These are phyloP conservation scores for Reinhardtius hippoglossoides DNA, from an alignment of 2,113 vertebrate genomes.

Conservation along the genomic window DNA sequence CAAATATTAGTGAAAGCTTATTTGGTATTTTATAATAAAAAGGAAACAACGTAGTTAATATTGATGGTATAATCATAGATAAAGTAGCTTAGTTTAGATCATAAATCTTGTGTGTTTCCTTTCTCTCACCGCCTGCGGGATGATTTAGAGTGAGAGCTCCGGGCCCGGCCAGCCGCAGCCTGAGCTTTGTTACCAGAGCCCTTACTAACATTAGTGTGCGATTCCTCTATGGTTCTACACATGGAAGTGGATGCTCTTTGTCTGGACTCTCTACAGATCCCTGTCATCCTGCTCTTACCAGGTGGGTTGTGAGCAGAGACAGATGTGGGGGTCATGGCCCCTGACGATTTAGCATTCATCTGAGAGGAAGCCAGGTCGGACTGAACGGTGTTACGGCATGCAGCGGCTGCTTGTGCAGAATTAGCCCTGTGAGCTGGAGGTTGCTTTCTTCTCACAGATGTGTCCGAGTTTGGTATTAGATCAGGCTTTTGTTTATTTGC, in stretches of 20 bases:
- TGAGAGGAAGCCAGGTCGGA: slow-evolving; percentile 12
- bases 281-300: slow-evolving; percentile 35
- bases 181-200: slow-evolving; percentile 41
- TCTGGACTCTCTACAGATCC: slow-evolving; percentile 62
- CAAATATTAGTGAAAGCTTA: too few relatives aligned
- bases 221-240: slow-evolving; percentile 54
- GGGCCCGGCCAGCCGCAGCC: slow-evolving; percentile 38
- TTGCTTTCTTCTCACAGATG: slow-evolving; percentile 67
- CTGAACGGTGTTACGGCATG: slow-evolving; percentile 23
- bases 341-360: slow-evolving; percentile 30
- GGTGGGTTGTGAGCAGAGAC: slow-evolving; percentile 20
- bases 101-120: background rate
- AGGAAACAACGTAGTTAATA: background rate
- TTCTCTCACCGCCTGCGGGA: slow-evolving; percentile 44
- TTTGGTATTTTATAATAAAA: too few relatives aligned
- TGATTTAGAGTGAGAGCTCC: slow-evolving; percentile 63
- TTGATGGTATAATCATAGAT: too few relatives aligned
- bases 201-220: slow-evolving; percentile 8
- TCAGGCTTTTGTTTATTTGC: slow-evolving; percentile 48
- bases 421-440: slow-evolving; percentile 34
- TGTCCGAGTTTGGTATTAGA: slow-evolving; percentile 41
- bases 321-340: slow-evolving; percentile 7
- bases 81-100: background rate
- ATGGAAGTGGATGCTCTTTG: slow-evolving; percentile 36
- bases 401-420: slow-evolving; percentile 45